Conservation (phyloP, 2,113 vertebrate genomes). For the Ramphastos sulfuratus region DNA sequence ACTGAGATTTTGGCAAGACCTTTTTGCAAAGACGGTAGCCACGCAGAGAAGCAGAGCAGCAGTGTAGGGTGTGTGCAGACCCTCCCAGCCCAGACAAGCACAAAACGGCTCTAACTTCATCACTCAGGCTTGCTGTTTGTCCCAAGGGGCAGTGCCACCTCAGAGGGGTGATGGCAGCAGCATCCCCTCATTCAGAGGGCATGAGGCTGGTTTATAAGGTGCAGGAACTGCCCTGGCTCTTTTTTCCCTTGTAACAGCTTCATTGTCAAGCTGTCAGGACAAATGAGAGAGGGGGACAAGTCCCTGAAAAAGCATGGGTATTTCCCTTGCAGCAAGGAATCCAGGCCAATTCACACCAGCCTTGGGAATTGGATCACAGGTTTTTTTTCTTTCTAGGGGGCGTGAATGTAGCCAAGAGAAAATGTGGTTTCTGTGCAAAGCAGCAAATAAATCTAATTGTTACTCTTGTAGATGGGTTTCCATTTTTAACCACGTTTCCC, state of each 20-base stretch:
- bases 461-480: background rate
- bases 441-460: conserved; percentile 6
- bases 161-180: accelerated
- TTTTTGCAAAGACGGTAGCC: background rate
- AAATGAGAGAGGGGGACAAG: background rate
- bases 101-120: too few relatives aligned
- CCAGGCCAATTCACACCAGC: background rate
- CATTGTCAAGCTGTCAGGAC: background rate
- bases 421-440: background rate
- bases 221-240: background rate
- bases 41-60: background rate
- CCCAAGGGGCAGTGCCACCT: background rate
- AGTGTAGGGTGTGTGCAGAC: background rate
- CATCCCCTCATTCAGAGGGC: accelerated
- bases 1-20: background rate
- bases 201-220: accelerated
- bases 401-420: background rate
- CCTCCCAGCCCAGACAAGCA: background rate
- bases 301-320: background rate
- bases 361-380: background rate
- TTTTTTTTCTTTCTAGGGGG: background rate
- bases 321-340: background rate
- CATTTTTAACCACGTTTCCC: conserved; percentile 53
- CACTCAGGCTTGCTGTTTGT: too few relatives aligned
- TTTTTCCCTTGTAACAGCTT: background rate